These are phyloP conservation scores for Drosophila tanythrix DNA, from an alignment of 2,888 invertebrate genomes.

Conservation along the genomic window DNA sequence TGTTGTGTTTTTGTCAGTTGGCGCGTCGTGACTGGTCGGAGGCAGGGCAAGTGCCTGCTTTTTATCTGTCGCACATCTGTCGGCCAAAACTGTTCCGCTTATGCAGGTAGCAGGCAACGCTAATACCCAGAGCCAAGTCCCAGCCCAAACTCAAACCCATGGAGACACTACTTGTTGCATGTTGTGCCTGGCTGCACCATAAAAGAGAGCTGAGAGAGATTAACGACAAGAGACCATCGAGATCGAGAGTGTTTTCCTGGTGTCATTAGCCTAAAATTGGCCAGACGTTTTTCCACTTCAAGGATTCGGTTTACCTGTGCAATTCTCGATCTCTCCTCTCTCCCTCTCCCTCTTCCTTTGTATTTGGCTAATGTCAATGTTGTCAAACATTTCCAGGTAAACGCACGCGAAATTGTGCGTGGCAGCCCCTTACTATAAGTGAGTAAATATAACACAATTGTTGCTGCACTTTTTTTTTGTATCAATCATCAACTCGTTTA, in stretches of 20 bases:
- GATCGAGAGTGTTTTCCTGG: constrained; percentile 69
- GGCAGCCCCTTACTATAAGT: not conserved
- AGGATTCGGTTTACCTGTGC: constrained; percentile 43
- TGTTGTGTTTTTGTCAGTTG: constrained; percentile 35
- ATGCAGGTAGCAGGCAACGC: constrained; percentile 47
- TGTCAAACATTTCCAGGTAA: constrained; percentile 62
- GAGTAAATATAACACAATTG: constrained; percentile 39
- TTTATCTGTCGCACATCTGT: constrained; percentile 71
- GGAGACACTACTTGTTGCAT: constrained; percentile 14
- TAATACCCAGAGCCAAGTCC: not conserved
- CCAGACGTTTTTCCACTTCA: constrained; percentile 66
- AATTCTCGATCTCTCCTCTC: not conserved
- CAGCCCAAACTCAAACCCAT: constrained; percentile 9
- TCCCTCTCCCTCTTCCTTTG: not conserved
- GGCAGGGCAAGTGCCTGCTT: constrained; percentile 46
- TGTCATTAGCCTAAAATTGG: constrained; percentile 78
- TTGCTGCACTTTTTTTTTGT: constrained; percentile 48
- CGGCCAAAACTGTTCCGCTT: constrained; percentile 58
- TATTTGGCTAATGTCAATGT: constrained; percentile 48
- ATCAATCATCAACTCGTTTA: constrained; percentile 78
- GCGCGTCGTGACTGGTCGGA: constrained; percentile 70
- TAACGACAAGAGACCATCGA: constrained; percentile 17
- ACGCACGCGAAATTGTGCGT: constrained; percentile 67
- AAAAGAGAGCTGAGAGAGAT: constrained; percentile 44
- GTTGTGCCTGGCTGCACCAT: constrained; percentile 71